Evolutionary conservation across 2,113 vertebrate genomes (phyloP).

Genomic region (Rhinolophus sinicus): DNA sequence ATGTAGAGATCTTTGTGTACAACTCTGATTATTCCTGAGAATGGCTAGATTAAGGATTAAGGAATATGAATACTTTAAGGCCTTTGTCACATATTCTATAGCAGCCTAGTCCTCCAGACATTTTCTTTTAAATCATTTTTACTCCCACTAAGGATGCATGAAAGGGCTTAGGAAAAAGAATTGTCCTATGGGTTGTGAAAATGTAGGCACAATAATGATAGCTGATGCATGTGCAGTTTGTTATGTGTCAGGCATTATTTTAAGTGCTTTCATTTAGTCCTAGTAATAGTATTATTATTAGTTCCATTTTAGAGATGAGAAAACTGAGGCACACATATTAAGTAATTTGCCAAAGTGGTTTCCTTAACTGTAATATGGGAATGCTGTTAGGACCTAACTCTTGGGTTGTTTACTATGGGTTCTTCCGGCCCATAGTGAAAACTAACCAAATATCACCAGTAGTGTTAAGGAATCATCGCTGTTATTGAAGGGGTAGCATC

Average conservation of each 20-base stretch:
- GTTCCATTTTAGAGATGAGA: conserved; percentile 46
- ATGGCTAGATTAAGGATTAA: not conserved
- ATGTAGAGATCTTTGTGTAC: not conserved
- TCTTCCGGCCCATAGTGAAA: not conserved
- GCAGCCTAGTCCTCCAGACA: not conserved
- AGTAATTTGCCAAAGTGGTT: not conserved
- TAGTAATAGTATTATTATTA: not conserved
- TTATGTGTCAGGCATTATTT: not conserved
- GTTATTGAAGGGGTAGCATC: not conserved
- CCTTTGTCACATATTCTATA: not conserved
- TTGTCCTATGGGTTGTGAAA: not conserved
- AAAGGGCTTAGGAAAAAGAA: not conserved
- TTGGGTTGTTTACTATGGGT: not conserved
- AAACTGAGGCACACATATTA: not conserved
- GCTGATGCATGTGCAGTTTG: not conserved
- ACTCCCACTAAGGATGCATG: not conserved
- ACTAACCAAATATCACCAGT: not conserved
- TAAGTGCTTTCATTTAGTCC: not conserved
- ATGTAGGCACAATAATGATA: not conserved
- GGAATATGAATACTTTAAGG: not conserved
- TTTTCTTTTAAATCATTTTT: not conserved
- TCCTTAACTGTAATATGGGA: not conserved
- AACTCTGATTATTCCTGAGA: not conserved
- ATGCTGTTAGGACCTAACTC: not conserved
- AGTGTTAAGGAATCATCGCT: not conserved